A percentile compares a stretch with the other conserved stretches of the same genome.
These are phyloP conservation scores for Enteromius trimaculatus DNA, from an alignment of 2,797 vertebrate genomes.

Conservation along the genomic window DNA sequence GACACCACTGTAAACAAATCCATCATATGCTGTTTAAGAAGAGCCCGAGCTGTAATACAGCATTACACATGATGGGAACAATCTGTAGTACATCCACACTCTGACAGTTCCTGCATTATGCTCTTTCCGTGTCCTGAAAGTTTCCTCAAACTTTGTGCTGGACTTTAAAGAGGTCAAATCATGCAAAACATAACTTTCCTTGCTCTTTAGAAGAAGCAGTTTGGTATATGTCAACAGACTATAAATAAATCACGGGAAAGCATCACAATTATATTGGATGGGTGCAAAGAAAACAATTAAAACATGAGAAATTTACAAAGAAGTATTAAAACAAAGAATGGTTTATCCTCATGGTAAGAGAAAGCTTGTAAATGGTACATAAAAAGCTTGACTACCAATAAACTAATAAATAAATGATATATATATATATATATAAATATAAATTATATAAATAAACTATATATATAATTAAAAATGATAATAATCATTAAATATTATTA, in stretches of 20 bases:
- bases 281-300: neutral
- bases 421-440: no score
- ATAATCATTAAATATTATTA: no score
- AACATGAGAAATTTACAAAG: neutral
- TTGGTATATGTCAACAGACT: neutral
- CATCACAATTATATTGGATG: no score
- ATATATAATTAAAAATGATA: no score
- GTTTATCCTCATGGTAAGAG: neutral
- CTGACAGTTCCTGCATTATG: neutral
- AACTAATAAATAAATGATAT: neutral
- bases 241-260: neutral
- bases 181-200: neutral
- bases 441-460: no score
- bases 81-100: constrained; percentile 9
- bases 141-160: constrained; percentile 9
- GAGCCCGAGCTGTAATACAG: neutral
- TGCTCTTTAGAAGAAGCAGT: neutral
- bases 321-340: neutral
- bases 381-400: constrained; percentile 6
- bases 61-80: constrained; percentile 43
- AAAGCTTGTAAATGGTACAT: neutral
- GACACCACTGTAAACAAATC: constrained; percentile 56
- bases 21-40: constrained; percentile 49
- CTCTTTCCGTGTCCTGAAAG: neutral
- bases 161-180: neutral